Base-by-base conservation (phyloP, 2,888 invertebrate genomes). In the Aphodius sticticus region DNA sequence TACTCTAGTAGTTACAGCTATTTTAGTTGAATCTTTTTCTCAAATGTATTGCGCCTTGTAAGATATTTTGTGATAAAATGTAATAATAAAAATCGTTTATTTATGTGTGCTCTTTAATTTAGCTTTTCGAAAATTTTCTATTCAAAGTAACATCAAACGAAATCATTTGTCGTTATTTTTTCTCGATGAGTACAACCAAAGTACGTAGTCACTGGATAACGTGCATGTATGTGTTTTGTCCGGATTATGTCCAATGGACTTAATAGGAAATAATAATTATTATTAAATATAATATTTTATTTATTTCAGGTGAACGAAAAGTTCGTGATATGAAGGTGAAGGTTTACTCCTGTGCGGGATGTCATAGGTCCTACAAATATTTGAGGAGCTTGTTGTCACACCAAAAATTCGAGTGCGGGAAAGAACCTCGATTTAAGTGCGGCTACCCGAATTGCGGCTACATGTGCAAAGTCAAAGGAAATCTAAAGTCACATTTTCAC, bases 331-430 rank as follows among this genome's bases (percentile, higher is more conserved):
- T 53, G 53, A 53, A 9, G 53, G 6, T 53, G 53, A 53, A 53
- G 12, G 53, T 71, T 36, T 79, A 74, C 16, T 70, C 77, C n/a
- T 79, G 79, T 36, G 70, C 16, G 35, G 79, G 71, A 14, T 79
- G 79, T 37, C 79, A 79, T 9, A 77, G 79, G 35, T 72, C 37
- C 69, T 87, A 87, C 82, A 87, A 86, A 81, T 86, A 87, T 78
- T 82, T 84, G 77, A 85, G 85, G 75, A 86, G 86, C 16, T 82
- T 88, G 38, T 85, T 83, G 75, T 86, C 86, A 6, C 88, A 88
- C 80, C 87, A 88, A 81, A 86, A 87, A 82, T 90, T 90, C 85
- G 92, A 92, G 82, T 91, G 91, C 83, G 91, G 91, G 15, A 90
- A 91, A 80, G 90, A 90, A 79, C 90, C 91, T 9, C 88, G 88